phyloP scores from a whole-genome alignment of 2,113 vertebrate genomes.

The Lepidothrix coronata region DNA sequence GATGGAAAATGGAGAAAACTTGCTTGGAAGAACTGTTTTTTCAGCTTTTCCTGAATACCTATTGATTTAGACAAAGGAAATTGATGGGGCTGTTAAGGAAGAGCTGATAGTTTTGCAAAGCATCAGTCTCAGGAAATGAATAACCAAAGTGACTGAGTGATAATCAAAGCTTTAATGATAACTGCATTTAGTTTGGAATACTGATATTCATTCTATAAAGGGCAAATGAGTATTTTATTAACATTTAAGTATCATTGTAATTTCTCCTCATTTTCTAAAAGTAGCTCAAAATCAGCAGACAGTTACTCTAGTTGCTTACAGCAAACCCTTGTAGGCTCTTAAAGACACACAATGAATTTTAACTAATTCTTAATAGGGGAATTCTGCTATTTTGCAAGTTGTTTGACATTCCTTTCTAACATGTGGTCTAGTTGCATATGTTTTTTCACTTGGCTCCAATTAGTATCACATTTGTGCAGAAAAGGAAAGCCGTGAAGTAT shows the following conservation, averaged over 20 bases:
- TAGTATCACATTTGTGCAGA: slow-evolving; percentile 1
- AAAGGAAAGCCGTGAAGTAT: not conserved
- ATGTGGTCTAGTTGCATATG: not conserved
- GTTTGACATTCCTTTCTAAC: slow-evolving; percentile 4
- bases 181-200: not conserved
- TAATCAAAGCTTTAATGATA: not conserved
- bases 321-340: not conserved
- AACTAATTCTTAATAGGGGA: not conserved
- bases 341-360: not conserved
- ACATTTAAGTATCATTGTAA: not conserved
- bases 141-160: not conserved
- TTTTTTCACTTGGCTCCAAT: slow-evolving; percentile 44
- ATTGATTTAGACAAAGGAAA: not conserved
- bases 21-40: not conserved
- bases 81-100: not conserved
- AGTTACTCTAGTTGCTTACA: not conserved
- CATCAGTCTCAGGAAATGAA: not conserved
- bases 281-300: not conserved
- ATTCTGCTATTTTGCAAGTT: slow-evolving; percentile 1
- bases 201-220: not conserved
- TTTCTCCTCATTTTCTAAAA: not conserved
- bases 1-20: not conserved
- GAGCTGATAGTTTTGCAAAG: not conserved
- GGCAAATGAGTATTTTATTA: not conserved
- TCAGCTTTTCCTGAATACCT: not conserved